Percentiles rank a stretch among this genome's conserved stretches.
phyloP scores from a whole-genome alignment of 2,113 vertebrate species.

The Pelvicachromis taeniatus region DNA sequence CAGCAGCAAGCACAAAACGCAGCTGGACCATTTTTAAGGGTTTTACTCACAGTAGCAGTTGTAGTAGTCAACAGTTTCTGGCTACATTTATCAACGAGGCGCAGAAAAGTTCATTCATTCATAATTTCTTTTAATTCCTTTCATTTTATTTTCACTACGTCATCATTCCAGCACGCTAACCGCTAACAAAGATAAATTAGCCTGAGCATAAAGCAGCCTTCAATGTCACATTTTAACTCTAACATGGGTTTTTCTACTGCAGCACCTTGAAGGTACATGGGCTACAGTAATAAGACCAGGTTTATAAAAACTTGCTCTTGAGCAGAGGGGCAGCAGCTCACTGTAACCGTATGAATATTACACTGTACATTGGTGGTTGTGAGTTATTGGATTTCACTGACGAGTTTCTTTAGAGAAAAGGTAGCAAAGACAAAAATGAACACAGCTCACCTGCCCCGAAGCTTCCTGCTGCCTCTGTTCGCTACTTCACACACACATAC shows the following conservation, averaged over 20 bases:
- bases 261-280: background rate
- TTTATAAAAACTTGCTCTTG: background rate
- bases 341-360: background rate
- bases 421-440: background rate
- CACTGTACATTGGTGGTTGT: background rate
- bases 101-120: background rate
- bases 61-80: background rate
- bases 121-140: background rate
- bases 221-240: background rate
- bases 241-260: background rate
- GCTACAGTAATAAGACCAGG: background rate
- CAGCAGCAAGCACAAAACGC: background rate
- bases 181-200: background rate
- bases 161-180: background rate
- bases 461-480: background rate
- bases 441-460: conserved; percentile 39
- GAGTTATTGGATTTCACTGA: background rate
- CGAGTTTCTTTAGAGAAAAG: background rate
- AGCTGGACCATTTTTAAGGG: too few relatives aligned
- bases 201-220: background rate
- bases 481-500: background rate
- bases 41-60: background rate
- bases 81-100: background rate
- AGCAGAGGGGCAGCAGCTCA: background rate
- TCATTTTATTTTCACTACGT: background rate